phyloP scores from a whole-genome alignment of 2,113 vertebrate genomes.

The Crotophaga sulcirostris region DNA sequence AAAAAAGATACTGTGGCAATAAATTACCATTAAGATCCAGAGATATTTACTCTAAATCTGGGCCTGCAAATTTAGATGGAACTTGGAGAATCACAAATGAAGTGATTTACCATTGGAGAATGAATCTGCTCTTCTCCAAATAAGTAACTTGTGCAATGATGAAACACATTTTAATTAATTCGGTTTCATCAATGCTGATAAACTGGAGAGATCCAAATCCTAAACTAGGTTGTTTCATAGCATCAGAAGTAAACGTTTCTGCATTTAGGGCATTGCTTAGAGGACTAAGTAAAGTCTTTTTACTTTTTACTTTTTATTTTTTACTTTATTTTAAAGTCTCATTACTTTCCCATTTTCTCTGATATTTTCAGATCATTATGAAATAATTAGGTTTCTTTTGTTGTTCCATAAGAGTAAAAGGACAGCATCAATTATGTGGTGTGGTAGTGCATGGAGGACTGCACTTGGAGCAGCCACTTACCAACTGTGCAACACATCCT shows the following conservation, averaged over 20 bases:
- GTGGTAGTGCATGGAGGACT: too few relatives aligned
- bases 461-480: neutral
- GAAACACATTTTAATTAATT: neutral
- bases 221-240: neutral
- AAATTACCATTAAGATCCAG: neutral
- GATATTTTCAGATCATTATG: neutral
- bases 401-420: neutral
- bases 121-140: neutral
- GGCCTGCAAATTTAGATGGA: neutral
- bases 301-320: too few relatives aligned
- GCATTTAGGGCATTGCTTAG: neutral
- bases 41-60: neutral
- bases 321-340: too few relatives aligned
- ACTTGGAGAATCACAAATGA: neutral
- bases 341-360: neutral
- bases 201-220: neutral
- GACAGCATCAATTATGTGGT: neutral
- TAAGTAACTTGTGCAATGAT: neutral
- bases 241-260: neutral
- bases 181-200: neutral
- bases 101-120: neutral
- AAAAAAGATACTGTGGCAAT: neutral
- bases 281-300: too few relatives aligned
- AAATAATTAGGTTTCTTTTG: neutral
- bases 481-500: rapidly evolving